phyloP scores from a whole-genome alignment of 2,797 vertebrate species.

The Lophotriccus pileatus region DNA sequence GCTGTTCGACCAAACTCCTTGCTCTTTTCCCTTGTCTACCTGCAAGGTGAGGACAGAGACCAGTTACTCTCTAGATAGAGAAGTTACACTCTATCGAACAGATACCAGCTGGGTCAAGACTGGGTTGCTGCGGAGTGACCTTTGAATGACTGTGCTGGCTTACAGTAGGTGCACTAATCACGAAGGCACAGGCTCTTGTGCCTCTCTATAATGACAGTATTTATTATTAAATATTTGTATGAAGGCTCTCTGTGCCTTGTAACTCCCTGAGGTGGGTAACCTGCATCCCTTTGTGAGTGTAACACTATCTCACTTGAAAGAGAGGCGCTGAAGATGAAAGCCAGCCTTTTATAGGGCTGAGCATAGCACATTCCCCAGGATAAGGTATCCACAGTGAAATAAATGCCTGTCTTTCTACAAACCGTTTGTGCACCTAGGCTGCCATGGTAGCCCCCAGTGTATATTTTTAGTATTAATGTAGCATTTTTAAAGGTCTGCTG shows the following conservation, averaged over 20 bases:
- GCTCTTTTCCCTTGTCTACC: not conserved
- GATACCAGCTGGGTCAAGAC: not conserved
- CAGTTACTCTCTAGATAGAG: not conserved
- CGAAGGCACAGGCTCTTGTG: not conserved
- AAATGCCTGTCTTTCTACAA: constrained; percentile 12
- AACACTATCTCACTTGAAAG: not conserved
- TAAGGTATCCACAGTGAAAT: not conserved
- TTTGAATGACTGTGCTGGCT: not conserved
- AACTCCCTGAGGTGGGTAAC: not conserved
- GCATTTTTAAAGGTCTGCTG: constrained; percentile 1
- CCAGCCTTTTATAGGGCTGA: not conserved
- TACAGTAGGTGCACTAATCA: not conserved
- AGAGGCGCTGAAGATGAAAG: constrained; percentile 19
- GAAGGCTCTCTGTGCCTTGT: not conserved
- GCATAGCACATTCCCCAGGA: accelerated
- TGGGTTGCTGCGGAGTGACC: not conserved
- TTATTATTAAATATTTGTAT: not conserved
- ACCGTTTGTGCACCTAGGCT: not conserved
- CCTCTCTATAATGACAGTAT: not conserved
- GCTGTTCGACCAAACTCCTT: not conserved
- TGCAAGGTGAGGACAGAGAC: not conserved
- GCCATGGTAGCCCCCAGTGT: not conserved
- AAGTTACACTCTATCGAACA: not conserved
- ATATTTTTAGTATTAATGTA: constrained; percentile 39
- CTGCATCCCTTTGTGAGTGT: not conserved